phyloP scores from a whole-genome alignment of 2,888 invertebrate genomes.

The Clitarchus hookeri region DNA sequence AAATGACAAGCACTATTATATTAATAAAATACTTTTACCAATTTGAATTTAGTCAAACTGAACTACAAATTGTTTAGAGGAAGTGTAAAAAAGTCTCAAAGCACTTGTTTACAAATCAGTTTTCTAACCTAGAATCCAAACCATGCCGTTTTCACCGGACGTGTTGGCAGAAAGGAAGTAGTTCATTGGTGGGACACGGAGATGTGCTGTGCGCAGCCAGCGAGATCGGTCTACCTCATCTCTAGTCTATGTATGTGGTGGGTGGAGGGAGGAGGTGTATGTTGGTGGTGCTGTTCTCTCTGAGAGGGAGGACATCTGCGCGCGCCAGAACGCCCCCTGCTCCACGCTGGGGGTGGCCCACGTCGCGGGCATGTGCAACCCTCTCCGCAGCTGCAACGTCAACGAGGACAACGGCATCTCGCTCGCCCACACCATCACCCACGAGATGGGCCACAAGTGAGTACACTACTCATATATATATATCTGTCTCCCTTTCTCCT shows the following conservation, averaged over 20 bases:
- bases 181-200: too few relatives aligned
- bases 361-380: conserved; percentile 87
- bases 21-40: too few relatives aligned
- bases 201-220: too few relatives aligned
- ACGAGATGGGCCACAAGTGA: conserved; percentile 92
- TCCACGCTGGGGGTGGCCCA: conserved; percentile 86
- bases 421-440: conserved; percentile 86
- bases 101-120: too few relatives aligned
- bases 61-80: too few relatives aligned
- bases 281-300: neutral
- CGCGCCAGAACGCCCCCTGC: conserved; percentile 57
- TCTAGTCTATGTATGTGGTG: neutral
- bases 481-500: neutral
- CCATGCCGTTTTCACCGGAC: too few relatives aligned
- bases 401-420: conserved; percentile 90
- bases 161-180: too few relatives aligned
- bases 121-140: too few relatives aligned
- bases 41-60: too few relatives aligned
- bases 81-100: too few relatives aligned
- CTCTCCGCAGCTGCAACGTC: conserved; percentile 82
- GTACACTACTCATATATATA: conserved; percentile 54
- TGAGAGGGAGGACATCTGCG: conserved; percentile 69
- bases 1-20: too few relatives aligned
- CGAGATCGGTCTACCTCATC: too few relatives aligned
- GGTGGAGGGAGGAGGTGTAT: neutral